Conservation (phyloP, 2,113 vertebrate species). For the Ictidomys tridecemlineatus region DNA sequence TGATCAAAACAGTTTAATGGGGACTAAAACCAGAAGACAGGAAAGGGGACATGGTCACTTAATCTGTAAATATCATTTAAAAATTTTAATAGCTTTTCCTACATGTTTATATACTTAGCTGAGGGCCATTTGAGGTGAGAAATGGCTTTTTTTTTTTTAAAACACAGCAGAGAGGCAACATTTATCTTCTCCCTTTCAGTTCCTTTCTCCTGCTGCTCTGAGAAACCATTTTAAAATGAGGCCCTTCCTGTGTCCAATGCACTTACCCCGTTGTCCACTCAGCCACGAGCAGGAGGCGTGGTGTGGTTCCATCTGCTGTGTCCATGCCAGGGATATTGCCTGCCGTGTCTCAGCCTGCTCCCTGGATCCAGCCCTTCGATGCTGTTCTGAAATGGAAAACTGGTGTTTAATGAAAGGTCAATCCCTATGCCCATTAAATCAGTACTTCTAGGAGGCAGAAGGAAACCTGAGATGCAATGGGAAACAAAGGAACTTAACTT, state of each 20-base stretch:
- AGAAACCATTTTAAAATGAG: conserved; percentile 49
- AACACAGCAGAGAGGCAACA: not conserved
- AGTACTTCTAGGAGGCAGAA: not conserved
- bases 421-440: not conserved
- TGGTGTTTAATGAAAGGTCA: not conserved
- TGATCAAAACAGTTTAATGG: conserved; percentile 31
- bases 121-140: not conserved
- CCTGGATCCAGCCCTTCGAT: not conserved
- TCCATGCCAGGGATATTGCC: not conserved
- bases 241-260: not conserved
- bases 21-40: not conserved
- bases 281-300: not conserved
- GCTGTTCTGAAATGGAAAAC: not conserved
- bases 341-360: not conserved
- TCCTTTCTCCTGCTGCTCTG: conserved; percentile 51
- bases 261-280: not conserved
- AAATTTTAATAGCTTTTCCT: not conserved
- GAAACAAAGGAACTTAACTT: not conserved
- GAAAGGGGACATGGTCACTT: not conserved
- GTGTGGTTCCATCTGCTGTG: conserved; percentile 6
- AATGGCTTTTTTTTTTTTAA: not conserved
- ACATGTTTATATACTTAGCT: conserved; percentile 4
- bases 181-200: not conserved
- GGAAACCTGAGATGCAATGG: not conserved
- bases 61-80: conserved; percentile 18